phyloP scores from a whole-genome alignment of 1,140 invertebrate species.

The Caenorhabditis latens region DNA sequence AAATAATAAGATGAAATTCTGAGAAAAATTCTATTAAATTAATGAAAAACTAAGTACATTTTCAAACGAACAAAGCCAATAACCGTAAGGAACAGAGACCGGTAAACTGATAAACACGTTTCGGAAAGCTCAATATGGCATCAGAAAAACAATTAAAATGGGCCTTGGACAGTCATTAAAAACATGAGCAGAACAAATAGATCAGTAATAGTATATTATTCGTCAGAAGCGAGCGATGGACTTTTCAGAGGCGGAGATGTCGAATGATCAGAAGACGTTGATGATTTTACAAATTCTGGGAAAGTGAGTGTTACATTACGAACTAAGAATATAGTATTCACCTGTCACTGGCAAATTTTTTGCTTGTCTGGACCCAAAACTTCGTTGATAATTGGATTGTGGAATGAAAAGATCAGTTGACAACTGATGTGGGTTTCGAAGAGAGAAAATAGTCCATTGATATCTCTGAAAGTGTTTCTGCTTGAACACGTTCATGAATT shows the following conservation, averaged over 20 bases:
- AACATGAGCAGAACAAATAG: neutral
- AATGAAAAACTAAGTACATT: no score
- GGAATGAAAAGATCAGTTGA: neutral
- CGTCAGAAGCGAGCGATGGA: neutral
- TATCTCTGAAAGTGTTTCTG: neutral
- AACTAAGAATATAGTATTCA: no score
- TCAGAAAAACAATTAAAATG: neutral
- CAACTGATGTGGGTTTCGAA: neutral
- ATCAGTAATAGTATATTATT: neutral
- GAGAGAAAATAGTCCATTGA: neutral
- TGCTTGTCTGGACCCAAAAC: no score
- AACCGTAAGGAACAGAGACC: neutral
- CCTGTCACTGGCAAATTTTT: no score
- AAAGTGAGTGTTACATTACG: neutral
- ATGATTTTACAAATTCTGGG: neutral
- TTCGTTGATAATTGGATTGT: no score
- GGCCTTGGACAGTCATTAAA: neutral
- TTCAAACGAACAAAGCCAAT: no score
- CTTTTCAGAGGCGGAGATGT: neutral
- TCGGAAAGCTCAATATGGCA: no score
- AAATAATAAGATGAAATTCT: no score
- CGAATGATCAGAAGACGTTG: neutral
- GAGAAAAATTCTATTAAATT: no score
- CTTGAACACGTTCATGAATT: no score
- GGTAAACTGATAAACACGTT: no score